These are phyloP conservation scores for Conus canariensis DNA, from an alignment of 2,888 invertebrate genomes.

Conservation along the genomic window DNA sequence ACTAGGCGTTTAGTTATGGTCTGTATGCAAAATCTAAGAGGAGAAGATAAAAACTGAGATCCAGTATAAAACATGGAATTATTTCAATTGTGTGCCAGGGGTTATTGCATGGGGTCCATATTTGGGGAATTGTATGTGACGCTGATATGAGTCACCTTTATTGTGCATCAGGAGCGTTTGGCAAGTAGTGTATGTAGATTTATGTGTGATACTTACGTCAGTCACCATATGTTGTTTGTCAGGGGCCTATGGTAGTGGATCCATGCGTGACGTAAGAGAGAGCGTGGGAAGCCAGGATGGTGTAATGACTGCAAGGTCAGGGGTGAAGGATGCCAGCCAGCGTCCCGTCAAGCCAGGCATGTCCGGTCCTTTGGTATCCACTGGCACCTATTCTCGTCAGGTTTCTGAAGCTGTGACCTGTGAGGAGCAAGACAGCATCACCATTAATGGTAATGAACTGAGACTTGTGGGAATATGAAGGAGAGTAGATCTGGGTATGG, in stretches of 20 bases:
- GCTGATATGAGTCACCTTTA: too few species aligned
- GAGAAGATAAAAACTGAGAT: too few species aligned
- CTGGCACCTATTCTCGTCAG: constrained; percentile 51
- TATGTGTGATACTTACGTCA: too few species aligned
- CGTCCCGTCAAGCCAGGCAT: neutral
- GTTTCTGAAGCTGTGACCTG: constrained; percentile 60
- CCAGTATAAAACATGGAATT: too few species aligned
- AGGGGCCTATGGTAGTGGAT: constrained; percentile 30
- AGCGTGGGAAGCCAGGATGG: constrained; percentile 41
- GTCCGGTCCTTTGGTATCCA: neutral
- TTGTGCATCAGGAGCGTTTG: too few species aligned
- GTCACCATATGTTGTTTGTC: neutral
- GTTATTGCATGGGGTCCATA: too few species aligned
- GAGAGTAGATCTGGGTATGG: neutral
- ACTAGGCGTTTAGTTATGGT: too few species aligned
- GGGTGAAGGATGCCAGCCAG: constrained; percentile 22
- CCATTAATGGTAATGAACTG: constrained; percentile 35
- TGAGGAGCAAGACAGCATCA: constrained; percentile 50
- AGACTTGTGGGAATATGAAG: neutral
- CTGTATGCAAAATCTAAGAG: too few species aligned
- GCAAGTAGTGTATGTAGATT: too few species aligned
- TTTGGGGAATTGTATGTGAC: too few species aligned
- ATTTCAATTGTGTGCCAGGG: too few species aligned
- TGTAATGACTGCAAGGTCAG: constrained; percentile 30
- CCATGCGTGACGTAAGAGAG: constrained; percentile 38